These are phyloP conservation scores for Otis tarda DNA, from an alignment of 2,113 vertebrate genomes.

Conservation along the genomic window DNA sequence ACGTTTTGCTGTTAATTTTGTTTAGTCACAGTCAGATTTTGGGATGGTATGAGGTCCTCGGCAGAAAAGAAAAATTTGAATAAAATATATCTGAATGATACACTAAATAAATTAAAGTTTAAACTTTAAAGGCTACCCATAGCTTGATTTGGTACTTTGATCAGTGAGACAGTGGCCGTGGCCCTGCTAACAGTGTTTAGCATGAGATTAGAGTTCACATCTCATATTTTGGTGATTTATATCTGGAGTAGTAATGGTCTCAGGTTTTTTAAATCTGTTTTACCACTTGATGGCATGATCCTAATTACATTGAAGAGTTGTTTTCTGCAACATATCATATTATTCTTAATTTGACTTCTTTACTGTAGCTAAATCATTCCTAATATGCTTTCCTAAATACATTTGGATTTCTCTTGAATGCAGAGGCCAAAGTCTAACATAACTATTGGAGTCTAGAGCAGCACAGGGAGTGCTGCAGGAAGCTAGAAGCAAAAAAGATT, in stretches of 20 bases:
- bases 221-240: background rate
- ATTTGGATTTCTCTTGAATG: background rate
- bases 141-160: too few relatives aligned
- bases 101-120: background rate
- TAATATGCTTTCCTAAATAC: background rate
- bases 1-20: background rate
- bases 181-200: background rate
- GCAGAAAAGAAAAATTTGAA: background rate
- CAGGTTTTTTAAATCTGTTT: background rate
- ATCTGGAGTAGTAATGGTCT: background rate
- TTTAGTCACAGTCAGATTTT: background rate
- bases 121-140: background rate
- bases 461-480: background rate
- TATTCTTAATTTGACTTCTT: background rate
- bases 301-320: background rate
- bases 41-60: background rate
- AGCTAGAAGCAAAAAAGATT: background rate
- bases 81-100: background rate
- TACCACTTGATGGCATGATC: background rate
- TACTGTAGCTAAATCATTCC: background rate
- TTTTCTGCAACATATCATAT: background rate
- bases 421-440: background rate
- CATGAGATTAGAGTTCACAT: background rate
- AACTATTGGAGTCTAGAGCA: background rate
- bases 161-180: background rate